Conservation (phyloP, 1,140 invertebrate species). For the Leptinotarsa lineolata region DNA sequence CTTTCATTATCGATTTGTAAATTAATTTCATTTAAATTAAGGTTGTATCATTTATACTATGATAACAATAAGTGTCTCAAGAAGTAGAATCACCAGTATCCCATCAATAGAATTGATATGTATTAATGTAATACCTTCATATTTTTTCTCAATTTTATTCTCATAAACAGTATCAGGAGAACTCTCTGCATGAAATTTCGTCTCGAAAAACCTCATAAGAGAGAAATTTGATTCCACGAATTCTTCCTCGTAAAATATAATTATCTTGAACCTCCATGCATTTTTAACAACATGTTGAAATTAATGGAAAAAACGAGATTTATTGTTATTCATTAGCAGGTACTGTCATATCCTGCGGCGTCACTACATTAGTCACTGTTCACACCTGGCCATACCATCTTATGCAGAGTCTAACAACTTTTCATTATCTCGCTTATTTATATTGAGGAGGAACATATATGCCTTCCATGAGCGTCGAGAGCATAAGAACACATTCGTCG, state of each 20-base stretch:
- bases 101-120: too few relatives aligned
- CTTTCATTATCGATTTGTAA: too few relatives aligned
- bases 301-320: neutral
- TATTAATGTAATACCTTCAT: neutral
- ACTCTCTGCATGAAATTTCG: neutral
- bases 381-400: constrained; percentile 18
- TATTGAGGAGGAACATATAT: neutral
- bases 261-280: neutral
- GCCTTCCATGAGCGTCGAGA: neutral
- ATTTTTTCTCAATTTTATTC: neutral
- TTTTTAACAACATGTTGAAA: neutral
- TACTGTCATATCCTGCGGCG: constrained; percentile 16
- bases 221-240: neutral
- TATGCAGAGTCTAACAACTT: constrained; percentile 11
- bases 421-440: neutral
- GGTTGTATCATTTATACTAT: too few relatives aligned
- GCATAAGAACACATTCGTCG: neutral
- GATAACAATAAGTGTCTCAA: too few relatives aligned
- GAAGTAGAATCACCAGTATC: too few relatives aligned
- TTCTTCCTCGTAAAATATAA: neutral
- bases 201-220: neutral
- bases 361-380: constrained; percentile 25
- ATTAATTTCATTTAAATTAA: too few relatives aligned
- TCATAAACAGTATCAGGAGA: neutral
- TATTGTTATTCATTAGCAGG: constrained; percentile 22